A percentile compares a stretch with the other conserved stretches of the same genome.
Conservation (phyloP, 2,113 vertebrate genomes). For the Martes martes region DNA sequence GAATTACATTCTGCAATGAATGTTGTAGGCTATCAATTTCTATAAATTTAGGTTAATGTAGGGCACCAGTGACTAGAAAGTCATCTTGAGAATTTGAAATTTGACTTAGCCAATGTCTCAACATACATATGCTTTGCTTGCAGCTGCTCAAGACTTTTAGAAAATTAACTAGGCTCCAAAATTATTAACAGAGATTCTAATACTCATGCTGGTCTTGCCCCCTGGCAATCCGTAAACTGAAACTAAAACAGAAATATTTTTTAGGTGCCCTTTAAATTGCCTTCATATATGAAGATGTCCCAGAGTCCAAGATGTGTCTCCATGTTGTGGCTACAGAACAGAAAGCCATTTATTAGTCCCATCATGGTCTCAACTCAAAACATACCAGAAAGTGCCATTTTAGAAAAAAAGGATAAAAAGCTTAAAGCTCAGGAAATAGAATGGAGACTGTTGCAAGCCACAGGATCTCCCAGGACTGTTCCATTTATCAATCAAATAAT, state of each 20-base stretch:
- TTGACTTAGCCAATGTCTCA: background rate
- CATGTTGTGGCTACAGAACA: background rate
- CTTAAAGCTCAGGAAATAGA: background rate
- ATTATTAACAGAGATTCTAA: background rate
- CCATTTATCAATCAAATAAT: background rate
- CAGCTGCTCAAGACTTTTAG: background rate
- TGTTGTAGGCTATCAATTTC: background rate
- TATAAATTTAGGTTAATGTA: background rate
- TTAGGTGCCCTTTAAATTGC: background rate
- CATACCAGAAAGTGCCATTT: background rate
- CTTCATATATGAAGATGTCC: background rate
- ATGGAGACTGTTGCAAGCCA: background rate
- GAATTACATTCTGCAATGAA: background rate
- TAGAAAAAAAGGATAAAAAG: background rate
- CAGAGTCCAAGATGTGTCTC: background rate
- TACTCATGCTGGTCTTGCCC: background rate
- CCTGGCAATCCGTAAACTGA: background rate
- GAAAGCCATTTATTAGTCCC: background rate
- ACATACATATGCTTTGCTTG: background rate
- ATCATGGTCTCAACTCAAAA: background rate
- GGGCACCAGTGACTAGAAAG: background rate
- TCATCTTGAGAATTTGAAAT: background rate
- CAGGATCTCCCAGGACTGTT: background rate
- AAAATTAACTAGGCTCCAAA: background rate
- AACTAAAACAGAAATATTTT: background rate